These are phyloP conservation scores for Ophioninae sp. DNA, from an alignment of 2,888 invertebrate species.

Conservation along the genomic window DNA sequence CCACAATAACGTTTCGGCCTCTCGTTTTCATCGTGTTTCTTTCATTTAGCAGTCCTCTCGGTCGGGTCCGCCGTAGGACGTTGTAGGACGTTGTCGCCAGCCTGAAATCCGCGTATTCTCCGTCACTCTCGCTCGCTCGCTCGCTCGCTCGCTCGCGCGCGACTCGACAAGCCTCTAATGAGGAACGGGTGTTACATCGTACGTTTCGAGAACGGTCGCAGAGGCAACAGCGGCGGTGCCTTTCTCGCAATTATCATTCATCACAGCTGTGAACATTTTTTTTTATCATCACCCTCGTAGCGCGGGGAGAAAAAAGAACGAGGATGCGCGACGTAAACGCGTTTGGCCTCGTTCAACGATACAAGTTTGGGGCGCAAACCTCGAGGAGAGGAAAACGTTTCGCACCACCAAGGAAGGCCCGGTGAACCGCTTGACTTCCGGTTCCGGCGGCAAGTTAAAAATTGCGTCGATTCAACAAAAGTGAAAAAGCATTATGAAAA, in stretches of 20 bases:
- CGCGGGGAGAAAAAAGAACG: conserved; percentile 11
- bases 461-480: not conserved
- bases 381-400: conserved; percentile 37
- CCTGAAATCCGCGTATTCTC: conserved; percentile 70
- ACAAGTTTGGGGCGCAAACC: conserved; percentile 23
- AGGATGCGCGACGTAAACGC: conserved; percentile 24
- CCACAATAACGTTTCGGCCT: not conserved
- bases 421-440: conserved; percentile 47
- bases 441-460: conserved; percentile 23
- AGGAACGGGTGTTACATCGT: conserved; percentile 78
- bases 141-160: no score
- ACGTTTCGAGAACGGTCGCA: conserved; percentile 56
- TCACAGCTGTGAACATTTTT: conserved; percentile 69
- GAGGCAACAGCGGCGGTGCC: conserved; percentile 69
- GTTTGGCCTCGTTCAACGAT: conserved; percentile 58
- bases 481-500: no score
- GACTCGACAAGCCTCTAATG: conserved; percentile 78
- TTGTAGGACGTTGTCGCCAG: conserved; percentile 51
- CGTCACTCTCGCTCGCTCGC: conserved; percentile 73
- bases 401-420: conserved; percentile 22
- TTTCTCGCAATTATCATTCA: conserved; percentile 77
- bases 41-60: conserved; percentile 46
- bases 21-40: conserved; percentile 39
- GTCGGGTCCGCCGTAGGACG: conserved; percentile 43
- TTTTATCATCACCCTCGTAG: conserved; percentile 54